Percentiles rank a stretch among this genome's conserved stretches.
Evolutionary conservation across 2,797 vertebrate species (phyloP).

Genomic region (Gymnoscopelus braueri): DNA sequence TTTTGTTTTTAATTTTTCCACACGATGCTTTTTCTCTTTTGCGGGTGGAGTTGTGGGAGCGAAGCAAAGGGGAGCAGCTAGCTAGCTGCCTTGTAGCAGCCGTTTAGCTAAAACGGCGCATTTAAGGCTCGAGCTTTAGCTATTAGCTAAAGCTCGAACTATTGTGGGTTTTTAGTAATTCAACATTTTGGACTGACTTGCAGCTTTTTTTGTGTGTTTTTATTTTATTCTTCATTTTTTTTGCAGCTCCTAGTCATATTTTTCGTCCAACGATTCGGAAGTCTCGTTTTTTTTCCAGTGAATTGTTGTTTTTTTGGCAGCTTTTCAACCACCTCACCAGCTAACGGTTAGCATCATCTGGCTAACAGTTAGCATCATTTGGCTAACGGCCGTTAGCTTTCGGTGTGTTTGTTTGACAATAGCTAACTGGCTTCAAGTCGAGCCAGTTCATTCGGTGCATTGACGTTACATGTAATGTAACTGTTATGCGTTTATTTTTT

Average conservation of each 20-base stretch:
- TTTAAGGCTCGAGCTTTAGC: too few relatives aligned
- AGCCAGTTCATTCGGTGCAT: background rate
- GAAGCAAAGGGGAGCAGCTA: slow-evolving; percentile 56
- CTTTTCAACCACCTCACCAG: slow-evolving; percentile 42
- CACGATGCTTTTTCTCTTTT: slow-evolving; percentile 72
- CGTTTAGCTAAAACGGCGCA: slow-evolving; percentile 23
- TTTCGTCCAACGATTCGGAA: slow-evolving; percentile 10
- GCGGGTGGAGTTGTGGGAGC: slow-evolving; percentile 65
- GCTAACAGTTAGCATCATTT: slow-evolving; percentile 32
- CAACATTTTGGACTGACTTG: slow-evolving; percentile 50
- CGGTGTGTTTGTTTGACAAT: background rate
- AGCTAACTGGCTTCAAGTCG: slow-evolving; percentile 1
- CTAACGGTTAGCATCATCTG: slow-evolving; percentile 28
- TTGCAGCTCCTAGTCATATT: slow-evolving; percentile 43
- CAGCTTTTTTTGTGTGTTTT: too few relatives aligned
- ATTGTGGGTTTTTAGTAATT: slow-evolving; percentile 57
- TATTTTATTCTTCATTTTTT: too few relatives aligned
- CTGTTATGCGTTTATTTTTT: slow-evolving; percentile 51
- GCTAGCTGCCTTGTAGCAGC: slow-evolving; percentile 36
- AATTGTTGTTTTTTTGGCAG: slow-evolving; percentile 55
- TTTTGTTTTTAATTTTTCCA: slow-evolving; percentile 63
- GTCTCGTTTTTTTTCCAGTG: slow-evolving; percentile 56
- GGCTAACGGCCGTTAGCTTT: background rate
- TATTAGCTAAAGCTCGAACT: slow-evolving; percentile 5
- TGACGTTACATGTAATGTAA: background rate